Base-by-base conservation (phyloP, 2,888 invertebrate genomes). In the Doris montereyensis region DNA sequence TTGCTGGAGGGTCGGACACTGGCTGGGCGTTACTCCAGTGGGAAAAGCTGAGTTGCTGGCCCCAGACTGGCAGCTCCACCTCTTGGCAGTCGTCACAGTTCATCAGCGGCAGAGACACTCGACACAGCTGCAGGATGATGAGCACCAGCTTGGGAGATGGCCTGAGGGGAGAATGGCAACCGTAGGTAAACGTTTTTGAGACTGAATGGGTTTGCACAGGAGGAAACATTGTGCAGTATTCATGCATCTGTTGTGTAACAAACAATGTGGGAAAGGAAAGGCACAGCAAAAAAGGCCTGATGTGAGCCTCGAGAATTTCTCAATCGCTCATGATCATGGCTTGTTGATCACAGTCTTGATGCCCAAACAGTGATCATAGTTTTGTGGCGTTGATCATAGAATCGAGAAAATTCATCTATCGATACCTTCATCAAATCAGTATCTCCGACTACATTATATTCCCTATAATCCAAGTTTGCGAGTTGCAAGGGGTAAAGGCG, bases 61-160 rank as follows among this genome's bases (percentile, higher is more conserved):
- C 87, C 90, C 90, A 90, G 62, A 86, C 82, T 5, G 90, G 90
- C 17, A 91, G 86, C 52, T 88, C 87, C 32, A 91, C 89, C 81
- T 88, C 87, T 34, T 88, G 87, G 84, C 90, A 90, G 82, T 90
- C 90, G 2, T 82, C 85, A 21, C 88, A 85, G 70, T 86, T 87
- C 90, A 91, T 89, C 34, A 90, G 83, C 0, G 91, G 91, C 57
- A 91, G 85, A 0, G 90, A 90, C 10, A 90, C 90, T 3, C 90
- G 88, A 82, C 91, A 91, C 80, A 91, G 86, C 84, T 91, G 91
- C 17, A 91, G 86, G 68, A 91, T 91, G 72, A 90, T 88, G 78
- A 91, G 85, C 30, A 91, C 90, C 71, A 91, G 83, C 84, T 91
- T 91, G 0, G 91, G 91, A 10, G 91, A 90, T 1, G 90, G 91